Percentiles rank a stretch among this genome's conserved stretches.
Evolutionary conservation across 2,797 vertebrate species (phyloP).

Genomic region (Channallabes apus): DNA sequence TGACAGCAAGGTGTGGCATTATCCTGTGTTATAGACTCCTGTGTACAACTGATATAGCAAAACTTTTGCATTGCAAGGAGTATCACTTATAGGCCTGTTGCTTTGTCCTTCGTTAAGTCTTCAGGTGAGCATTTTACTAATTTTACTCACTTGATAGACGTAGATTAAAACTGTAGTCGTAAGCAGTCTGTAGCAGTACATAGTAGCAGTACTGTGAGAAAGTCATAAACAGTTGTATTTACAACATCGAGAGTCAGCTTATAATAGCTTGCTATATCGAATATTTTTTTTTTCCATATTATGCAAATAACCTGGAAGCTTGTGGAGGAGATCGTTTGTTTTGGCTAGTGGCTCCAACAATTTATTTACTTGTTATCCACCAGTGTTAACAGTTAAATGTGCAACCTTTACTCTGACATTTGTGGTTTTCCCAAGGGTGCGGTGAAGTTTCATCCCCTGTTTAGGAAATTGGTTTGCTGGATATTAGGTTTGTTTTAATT

Average conservation of each 20-base stretch:
- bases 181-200: neutral
- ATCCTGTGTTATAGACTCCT: conserved; percentile 19
- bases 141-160: neutral
- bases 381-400: neutral
- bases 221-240: neutral
- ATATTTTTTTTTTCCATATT: neutral
- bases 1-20: neutral
- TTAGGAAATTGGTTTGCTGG: conserved; percentile 26
- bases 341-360: too few species aligned
- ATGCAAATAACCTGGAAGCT: neutral
- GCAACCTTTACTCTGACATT: conserved; percentile 16
- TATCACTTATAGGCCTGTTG: conserved; percentile 30
- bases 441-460: conserved; percentile 8
- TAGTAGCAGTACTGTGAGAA: neutral
- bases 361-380: neutral
- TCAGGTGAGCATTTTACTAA: conserved; percentile 40
- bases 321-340: neutral
- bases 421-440: conserved; percentile 7
- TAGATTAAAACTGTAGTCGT: neutral
- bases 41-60: neutral
- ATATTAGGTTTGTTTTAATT: conserved; percentile 36
- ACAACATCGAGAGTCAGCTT: neutral
- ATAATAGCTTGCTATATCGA: neutral
- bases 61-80: conserved; percentile 32
- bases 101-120: conserved; percentile 16